phyloP scores from a whole-genome alignment of 2,888 invertebrate species.

The Troides oblongomaculatus region DNA sequence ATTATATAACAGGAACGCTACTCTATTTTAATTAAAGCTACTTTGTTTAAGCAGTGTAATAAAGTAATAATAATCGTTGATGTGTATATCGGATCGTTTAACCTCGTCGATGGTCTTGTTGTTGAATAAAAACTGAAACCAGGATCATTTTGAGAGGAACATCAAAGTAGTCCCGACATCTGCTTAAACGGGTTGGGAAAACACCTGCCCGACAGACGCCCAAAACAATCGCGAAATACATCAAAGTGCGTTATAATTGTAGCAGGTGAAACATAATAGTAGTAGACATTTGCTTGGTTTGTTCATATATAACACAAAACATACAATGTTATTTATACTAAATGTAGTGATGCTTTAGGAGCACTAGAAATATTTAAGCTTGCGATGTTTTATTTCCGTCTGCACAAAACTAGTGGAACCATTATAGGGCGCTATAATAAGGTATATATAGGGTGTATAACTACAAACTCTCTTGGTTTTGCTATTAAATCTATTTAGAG shows the following conservation, averaged over 20 bases:
- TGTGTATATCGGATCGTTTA: not conserved
- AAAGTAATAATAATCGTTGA: not conserved
- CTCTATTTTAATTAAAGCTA: no score
- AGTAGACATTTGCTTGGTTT: slow-evolving; percentile 5
- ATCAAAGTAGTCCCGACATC: slow-evolving; percentile 50
- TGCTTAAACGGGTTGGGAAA: slow-evolving; percentile 51
- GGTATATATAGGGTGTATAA: no score
- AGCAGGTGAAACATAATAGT: slow-evolving; percentile 53
- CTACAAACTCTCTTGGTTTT: no score
- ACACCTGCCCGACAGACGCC: slow-evolving; percentile 56
- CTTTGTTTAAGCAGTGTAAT: not conserved
- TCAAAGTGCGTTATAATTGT: slow-evolving; percentile 40
- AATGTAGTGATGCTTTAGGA: no score
- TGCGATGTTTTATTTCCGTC: no score
- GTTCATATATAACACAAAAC: not conserved
- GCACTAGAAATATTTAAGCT: no score
- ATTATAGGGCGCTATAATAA: no score
- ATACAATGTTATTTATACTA: no score
- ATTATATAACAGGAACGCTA: no score
- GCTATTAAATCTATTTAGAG: no score
- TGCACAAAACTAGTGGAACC: no score
- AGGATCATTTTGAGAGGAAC: slow-evolving; percentile 34
- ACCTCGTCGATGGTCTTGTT: not conserved
- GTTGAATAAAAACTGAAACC: slow-evolving; percentile 18
- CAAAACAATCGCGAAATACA: slow-evolving; percentile 66